phyloP scores from a whole-genome alignment of 37 sponge, comb jelly and placozoan species.

The Aplysina aerophoba region DNA sequence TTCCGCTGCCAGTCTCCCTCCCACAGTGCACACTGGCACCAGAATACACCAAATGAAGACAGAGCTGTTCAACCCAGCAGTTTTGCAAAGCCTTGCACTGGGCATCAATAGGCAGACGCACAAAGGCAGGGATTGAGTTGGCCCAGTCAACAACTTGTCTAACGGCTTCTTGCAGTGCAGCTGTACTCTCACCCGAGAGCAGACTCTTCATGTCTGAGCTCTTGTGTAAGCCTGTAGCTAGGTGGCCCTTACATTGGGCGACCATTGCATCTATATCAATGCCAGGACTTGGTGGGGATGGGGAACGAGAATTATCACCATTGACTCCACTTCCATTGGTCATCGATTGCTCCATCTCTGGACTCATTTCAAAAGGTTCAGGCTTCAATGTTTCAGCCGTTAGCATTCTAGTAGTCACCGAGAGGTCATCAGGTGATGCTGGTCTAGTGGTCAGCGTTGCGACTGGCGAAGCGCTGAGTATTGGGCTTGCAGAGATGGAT shows the following conservation, averaged over 20 bases:
- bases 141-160: conserved; percentile 85
- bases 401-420: background rate
- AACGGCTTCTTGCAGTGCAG: background rate
- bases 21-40: conserved; percentile 62
- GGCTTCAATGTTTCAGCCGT: background rate
- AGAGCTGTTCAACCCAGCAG: conserved; percentile 84
- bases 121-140: conserved; percentile 84
- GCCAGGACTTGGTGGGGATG: background rate
- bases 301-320: background rate
- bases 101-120: conserved; percentile 78
- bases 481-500: background rate
- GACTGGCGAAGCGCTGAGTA: background rate
- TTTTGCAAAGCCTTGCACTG: conserved; percentile 78
- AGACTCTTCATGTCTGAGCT: too few relatives aligned
- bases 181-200: too few relatives aligned
- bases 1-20: conserved; percentile 52
- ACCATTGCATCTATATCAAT: conserved; percentile 6
- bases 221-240: too few relatives aligned
- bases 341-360: too few relatives aligned
- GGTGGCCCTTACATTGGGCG: too few relatives aligned
- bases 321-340: too few relatives aligned
- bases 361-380: background rate
- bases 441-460: background rate
- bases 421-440: background rate
- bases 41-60: conserved; percentile 57